Percentiles rank a stretch among this genome's conserved stretches.
Evolutionary conservation across 2,797 vertebrate genomes (phyloP).

Genomic region (Oreochromis grahami): DNA sequence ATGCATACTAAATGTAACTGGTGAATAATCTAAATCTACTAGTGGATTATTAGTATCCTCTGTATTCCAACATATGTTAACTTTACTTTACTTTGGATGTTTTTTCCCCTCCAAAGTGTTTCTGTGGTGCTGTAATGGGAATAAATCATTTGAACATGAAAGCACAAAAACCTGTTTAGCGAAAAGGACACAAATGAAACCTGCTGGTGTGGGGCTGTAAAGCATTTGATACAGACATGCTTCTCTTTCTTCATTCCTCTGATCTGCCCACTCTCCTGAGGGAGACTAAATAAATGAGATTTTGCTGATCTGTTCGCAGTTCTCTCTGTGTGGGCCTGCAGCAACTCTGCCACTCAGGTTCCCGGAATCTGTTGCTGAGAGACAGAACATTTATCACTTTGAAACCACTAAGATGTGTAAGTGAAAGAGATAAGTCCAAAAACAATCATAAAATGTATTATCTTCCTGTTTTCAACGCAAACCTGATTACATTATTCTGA

Average conservation of each 20-base stretch:
- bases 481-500: background rate
- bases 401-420: background rate
- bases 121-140: background rate
- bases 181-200: background rate
- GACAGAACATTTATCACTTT: background rate
- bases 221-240: constrained; percentile 27
- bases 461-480: background rate
- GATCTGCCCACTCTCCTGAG: constrained; percentile 34
- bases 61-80: background rate
- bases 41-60: background rate
- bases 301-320: background rate
- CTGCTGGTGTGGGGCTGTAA: constrained; percentile 1
- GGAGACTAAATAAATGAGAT: constrained; percentile 22
- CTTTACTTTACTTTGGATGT: background rate
- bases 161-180: constrained; percentile 3
- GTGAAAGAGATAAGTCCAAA: background rate
- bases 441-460: background rate
- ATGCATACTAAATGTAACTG: background rate
- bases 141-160: constrained; percentile 19
- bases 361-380: background rate
- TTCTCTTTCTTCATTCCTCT: constrained; percentile 8
- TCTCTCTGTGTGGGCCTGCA: constrained; percentile 10
- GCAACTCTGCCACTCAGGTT: background rate
- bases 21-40: background rate
- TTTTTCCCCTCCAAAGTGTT: background rate